Evolutionary conservation across 2,888 invertebrate species (phyloP).

Genomic region (Stenodera caucasica): DNA sequence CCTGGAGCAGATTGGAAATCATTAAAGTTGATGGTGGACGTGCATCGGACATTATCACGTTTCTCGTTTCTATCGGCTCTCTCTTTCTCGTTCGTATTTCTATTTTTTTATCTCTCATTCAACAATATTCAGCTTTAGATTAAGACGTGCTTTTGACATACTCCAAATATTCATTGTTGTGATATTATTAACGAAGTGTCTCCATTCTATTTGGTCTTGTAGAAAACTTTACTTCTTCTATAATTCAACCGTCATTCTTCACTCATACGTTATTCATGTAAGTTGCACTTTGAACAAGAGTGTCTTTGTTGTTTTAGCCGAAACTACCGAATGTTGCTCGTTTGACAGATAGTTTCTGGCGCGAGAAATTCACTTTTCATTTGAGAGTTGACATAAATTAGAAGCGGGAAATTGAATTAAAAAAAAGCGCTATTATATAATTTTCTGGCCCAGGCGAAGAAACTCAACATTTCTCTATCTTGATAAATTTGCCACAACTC

Average conservation of each 20-base stretch:
- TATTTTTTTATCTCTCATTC: no score
- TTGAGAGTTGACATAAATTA: no score
- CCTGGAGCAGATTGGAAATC: constrained; percentile 24
- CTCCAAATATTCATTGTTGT: constrained; percentile 33
- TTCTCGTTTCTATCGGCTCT: constrained; percentile 15
- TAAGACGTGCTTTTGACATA: constrained; percentile 30
- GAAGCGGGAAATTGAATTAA: no score
- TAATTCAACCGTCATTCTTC: background rate
- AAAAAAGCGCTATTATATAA: no score
- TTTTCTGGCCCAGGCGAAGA: no score
- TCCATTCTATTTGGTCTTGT: constrained; percentile 18
- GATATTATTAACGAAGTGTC: constrained; percentile 34
- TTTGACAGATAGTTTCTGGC: no score
- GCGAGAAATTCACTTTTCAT: no score
- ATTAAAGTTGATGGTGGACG: constrained; percentile 20
- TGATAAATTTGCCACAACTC: no score
- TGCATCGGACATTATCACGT: constrained; percentile 25
- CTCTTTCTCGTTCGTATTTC: background rate
- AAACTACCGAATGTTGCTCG: background rate
- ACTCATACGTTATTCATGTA: constrained; percentile 24
- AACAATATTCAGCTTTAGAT: constrained; percentile 20
- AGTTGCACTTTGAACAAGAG: background rate
- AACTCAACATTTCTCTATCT: no score
- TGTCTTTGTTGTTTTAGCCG: background rate
- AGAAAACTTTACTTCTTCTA: background rate